Conservation (phyloP, 2,113 vertebrate species). For the Myrmecophaga tridactyla region DNA sequence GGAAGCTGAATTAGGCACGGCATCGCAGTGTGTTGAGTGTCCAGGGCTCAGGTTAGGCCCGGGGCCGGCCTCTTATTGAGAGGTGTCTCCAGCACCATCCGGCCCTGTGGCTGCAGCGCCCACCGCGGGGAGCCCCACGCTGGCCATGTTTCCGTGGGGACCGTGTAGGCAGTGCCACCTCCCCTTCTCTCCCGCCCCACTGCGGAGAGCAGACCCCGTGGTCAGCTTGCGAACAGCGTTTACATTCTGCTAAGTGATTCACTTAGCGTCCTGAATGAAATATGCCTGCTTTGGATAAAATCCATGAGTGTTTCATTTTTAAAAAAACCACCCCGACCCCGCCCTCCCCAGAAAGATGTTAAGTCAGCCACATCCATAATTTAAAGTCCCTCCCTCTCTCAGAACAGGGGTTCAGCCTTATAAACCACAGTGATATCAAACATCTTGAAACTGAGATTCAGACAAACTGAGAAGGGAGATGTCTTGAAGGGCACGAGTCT, state of each 20-base stretch:
- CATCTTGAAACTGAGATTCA: slow-evolving; percentile 68
- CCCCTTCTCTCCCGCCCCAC: neutral
- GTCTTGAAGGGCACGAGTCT: slow-evolving; percentile 57
- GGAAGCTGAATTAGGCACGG: neutral
- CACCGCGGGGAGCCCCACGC: neutral
- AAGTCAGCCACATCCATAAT: neutral
- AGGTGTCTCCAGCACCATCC: no score
- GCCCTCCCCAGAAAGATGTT: neutral
- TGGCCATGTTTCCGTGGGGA: neutral
- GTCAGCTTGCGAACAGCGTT: neutral
- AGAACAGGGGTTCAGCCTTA: neutral
- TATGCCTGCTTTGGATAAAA: neutral
- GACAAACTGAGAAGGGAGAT: slow-evolving; percentile 60
- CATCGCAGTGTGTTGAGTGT: rapidly evolving
- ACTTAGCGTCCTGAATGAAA: neutral
- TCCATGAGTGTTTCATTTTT: neutral
- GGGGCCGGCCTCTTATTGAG: neutral
- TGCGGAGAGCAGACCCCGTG: neutral
- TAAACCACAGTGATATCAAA: neutral
- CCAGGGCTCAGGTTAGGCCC: neutral
- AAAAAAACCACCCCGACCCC: neutral
- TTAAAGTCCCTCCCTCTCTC: neutral
- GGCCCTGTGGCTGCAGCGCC: neutral
- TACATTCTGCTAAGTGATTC: neutral
- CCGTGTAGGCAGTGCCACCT: neutral